Conservation (phyloP, 2,797 vertebrate species). For the Sciaenops ocellatus region DNA sequence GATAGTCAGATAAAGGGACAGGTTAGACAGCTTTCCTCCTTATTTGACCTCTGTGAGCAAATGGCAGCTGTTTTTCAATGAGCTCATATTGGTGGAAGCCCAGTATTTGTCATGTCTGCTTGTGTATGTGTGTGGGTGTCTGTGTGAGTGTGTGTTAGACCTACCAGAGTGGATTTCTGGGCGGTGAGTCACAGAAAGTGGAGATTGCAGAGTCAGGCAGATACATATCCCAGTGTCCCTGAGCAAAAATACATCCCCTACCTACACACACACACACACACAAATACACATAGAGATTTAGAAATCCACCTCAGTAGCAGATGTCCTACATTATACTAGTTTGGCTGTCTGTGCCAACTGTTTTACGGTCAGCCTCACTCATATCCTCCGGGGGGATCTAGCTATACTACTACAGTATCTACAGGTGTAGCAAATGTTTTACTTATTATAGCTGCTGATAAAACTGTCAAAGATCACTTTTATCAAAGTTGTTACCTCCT, state of each 20-base stretch:
- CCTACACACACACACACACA: slow-evolving; percentile 15
- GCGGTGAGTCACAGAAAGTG: slow-evolving; percentile 71
- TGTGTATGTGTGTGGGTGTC: slow-evolving; percentile 37
- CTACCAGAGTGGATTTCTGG: slow-evolving; percentile 67
- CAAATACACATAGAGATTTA: slow-evolving; percentile 4
- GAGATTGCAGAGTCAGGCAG: slow-evolving; percentile 78
- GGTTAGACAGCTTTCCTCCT: slow-evolving; percentile 53
- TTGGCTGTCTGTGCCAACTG: background rate
- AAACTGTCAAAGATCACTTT: background rate
- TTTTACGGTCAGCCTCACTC: slow-evolving; percentile 10
- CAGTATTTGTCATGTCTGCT: slow-evolving; percentile 72
- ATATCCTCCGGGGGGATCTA: background rate
- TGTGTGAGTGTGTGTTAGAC: slow-evolving; percentile 39
- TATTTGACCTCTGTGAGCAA: slow-evolving; percentile 60
- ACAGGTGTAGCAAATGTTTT: slow-evolving; percentile 3
- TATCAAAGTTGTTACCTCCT: background rate
- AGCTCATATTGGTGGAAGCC: slow-evolving; percentile 78
- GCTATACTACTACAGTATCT: background rate
- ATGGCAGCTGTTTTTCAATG: slow-evolving; percentile 79
- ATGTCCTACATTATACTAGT: slow-evolving; percentile 10
- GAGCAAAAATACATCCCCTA: slow-evolving; percentile 47
- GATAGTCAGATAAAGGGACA: slow-evolving; percentile 33
- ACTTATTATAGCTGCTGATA: background rate
- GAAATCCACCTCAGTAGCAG: slow-evolving; percentile 44
- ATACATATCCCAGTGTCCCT: slow-evolving; percentile 68